A percentile compares a stretch with the other conserved stretches of the same genome.
phyloP scores from a whole-genome alignment of 2,888 invertebrate genomes.

The Bimastos eiseni region DNA sequence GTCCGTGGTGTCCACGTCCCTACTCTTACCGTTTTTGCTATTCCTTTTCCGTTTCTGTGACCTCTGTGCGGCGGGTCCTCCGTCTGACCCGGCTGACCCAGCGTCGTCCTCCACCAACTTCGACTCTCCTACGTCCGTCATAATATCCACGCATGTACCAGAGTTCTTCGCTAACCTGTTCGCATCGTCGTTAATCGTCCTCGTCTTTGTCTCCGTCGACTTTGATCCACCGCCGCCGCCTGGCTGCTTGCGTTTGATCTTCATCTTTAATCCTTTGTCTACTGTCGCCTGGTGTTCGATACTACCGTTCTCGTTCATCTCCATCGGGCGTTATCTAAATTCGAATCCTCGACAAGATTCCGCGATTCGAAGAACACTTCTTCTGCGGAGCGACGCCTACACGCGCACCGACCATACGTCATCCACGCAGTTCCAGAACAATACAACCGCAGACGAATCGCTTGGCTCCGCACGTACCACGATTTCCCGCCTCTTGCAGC shows the following conservation, averaged over 20 bases:
- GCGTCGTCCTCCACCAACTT: neutral
- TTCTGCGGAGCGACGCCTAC: neutral
- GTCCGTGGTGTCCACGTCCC: neutral
- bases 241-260: conserved; percentile 81
- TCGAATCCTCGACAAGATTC: neutral
- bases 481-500: neutral
- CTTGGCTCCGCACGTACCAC: neutral
- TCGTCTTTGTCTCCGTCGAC: neutral
- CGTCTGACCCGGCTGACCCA: neutral
- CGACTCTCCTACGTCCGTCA: neutral
- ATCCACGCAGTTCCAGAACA: neutral
- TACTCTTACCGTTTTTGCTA: neutral
- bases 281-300: conserved; percentile 66
- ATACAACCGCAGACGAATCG: neutral
- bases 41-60: neutral
- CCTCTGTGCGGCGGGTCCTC: neutral
- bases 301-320: neutral
- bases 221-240: neutral
- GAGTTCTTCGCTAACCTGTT: neutral
- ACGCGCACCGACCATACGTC: neutral
- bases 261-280: conserved; percentile 88
- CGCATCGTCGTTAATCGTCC: neutral
- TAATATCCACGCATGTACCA: neutral
- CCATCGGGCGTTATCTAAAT: neutral
- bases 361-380: neutral